Evolutionary conservation across 2,888 invertebrate species (phyloP).

Genomic region (Tenthredo distinguenda): DNA sequence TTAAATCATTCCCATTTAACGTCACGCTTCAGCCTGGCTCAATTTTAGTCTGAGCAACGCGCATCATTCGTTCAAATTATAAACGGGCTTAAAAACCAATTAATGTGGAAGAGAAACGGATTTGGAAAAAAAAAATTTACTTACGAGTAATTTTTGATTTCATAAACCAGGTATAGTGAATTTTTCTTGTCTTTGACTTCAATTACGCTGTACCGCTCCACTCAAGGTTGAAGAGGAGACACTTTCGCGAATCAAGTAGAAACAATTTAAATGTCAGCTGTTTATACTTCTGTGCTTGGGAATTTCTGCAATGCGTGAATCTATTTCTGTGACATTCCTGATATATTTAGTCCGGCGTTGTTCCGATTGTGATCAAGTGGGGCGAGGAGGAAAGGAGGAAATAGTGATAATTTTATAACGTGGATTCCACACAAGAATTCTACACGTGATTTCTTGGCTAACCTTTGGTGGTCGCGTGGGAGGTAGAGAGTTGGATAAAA

Average conservation of each 20-base stretch:
- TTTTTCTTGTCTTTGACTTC: not conserved
- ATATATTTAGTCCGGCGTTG: slow-evolving; percentile 67
- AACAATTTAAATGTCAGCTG: slow-evolving; percentile 57
- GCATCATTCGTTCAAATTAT: not conserved
- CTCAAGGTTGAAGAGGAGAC: not conserved
- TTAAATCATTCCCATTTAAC: slow-evolving; percentile 2
- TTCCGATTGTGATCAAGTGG: slow-evolving; percentile 47
- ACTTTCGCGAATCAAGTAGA: not conserved
- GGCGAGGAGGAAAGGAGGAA: slow-evolving; percentile 48
- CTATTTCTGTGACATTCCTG: slow-evolving; percentile 70
- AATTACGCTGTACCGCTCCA: not conserved
- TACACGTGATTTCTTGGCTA: slow-evolving; percentile 34
- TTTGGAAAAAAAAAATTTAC: not conserved
- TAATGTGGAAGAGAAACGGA: not conserved
- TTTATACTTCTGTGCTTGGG: slow-evolving; percentile 64
- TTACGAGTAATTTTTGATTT: not conserved
- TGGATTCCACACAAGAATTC: slow-evolving; percentile 5
- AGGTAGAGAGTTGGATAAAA: not conserved
- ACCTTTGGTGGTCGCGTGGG: slow-evolving; percentile 32
- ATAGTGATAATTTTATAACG: slow-evolving; percentile 49
- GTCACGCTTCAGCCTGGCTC: not conserved
- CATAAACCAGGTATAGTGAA: not conserved
- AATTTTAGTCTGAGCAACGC: not conserved
- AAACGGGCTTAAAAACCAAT: not conserved
- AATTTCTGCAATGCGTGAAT: slow-evolving; percentile 66